Evolutionary conservation across 2,113 vertebrate genomes (phyloP).

Genomic region (Notechis scutatus): DNA sequence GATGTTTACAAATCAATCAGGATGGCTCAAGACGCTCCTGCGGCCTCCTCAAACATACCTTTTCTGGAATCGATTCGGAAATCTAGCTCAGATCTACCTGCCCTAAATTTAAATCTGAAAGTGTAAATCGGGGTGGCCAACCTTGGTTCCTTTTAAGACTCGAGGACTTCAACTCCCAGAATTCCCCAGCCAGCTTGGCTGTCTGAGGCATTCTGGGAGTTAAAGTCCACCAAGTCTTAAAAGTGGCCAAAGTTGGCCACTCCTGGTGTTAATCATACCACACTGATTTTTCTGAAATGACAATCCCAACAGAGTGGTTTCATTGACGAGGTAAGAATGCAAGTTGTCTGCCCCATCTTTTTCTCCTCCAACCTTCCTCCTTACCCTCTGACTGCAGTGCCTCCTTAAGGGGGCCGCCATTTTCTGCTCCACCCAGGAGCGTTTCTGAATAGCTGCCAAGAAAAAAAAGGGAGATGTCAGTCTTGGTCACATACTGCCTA

Average conservation of each 20-base stretch:
- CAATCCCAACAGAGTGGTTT: neutral
- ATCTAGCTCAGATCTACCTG: neutral
- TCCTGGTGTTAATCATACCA: neutral
- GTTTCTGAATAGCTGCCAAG: slow-evolving; percentile 42
- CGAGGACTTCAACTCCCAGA: neutral
- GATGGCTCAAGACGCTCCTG: neutral
- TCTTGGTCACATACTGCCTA: neutral
- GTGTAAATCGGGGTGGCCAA: neutral
- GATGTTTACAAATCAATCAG: neutral
- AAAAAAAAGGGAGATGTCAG: neutral
- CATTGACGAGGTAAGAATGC: neutral
- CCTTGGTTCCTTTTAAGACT: neutral
- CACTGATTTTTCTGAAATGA: neutral
- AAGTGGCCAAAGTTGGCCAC: neutral
- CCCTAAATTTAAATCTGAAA: neutral
- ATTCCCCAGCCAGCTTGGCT: neutral
- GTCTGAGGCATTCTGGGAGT: neutral
- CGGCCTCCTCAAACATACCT: neutral
- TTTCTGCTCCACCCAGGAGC: slow-evolving; percentile 58
- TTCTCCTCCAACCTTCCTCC: neutral
- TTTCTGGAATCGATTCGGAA: neutral
- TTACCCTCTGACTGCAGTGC: slow-evolving; percentile 49
- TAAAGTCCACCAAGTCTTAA: neutral
- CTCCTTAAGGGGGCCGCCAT: slow-evolving; percentile 50
- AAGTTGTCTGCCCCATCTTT: neutral